Evolutionary conservation across 2,113 vertebrate genomes (phyloP).

Genomic region (Oreochromis spilurus): DNA sequence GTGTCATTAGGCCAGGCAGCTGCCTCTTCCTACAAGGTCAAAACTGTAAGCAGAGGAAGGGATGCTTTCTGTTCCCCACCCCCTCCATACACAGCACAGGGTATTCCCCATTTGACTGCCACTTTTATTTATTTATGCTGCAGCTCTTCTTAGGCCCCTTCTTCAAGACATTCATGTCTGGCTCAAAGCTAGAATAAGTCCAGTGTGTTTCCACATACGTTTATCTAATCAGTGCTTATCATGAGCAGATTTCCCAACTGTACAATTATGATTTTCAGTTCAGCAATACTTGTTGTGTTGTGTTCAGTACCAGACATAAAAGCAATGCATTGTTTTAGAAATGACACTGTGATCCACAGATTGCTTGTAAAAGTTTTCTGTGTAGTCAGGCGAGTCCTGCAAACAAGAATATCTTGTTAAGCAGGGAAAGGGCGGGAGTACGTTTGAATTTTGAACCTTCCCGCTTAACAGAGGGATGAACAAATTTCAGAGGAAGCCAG

Average conservation of each 20-base stretch:
- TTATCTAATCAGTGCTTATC: neutral
- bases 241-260: neutral
- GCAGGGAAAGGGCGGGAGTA: slow-evolving; percentile 24
- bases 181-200: neutral
- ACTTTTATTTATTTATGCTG: slow-evolving; percentile 61
- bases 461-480: slow-evolving; percentile 39
- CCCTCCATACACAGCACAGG: neutral
- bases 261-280: neutral
- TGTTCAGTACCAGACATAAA: neutral
- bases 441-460: slow-evolving; percentile 67
- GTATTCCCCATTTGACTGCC: slow-evolving; percentile 19
- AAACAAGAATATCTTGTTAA: slow-evolving; percentile 37
- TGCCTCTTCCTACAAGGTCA: slow-evolving; percentile 48
- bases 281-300: neutral
- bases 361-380: neutral
- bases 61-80: slow-evolving; percentile 9
- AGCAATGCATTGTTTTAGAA: neutral
- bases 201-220: neutral
- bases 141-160: neutral
- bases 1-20: neutral
- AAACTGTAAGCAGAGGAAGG: slow-evolving; percentile 1
- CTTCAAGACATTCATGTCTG: neutral
- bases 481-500: slow-evolving; percentile 17
- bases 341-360: neutral
- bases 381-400: neutral